phyloP scores from a whole-genome alignment of 2,888 invertebrate species.

The Pristionchus mayeri region DNA sequence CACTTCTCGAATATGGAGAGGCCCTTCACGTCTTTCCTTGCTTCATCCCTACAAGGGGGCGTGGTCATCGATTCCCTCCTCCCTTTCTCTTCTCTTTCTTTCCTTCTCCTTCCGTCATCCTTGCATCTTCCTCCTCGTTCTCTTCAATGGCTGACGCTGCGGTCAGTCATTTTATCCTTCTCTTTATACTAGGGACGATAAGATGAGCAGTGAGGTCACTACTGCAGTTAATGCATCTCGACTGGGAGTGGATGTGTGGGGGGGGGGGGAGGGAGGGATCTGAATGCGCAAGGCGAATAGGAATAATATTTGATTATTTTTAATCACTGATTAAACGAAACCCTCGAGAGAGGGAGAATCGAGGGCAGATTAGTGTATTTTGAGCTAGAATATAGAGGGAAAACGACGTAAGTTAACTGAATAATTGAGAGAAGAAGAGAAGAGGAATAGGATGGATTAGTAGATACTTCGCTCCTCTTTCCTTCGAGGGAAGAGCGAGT shows the following conservation, averaged over 20 bases:
- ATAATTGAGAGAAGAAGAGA: background rate
- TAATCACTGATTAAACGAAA: too few species aligned
- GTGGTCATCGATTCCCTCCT: conserved; percentile 1
- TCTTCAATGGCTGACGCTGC: conserved; percentile 26
- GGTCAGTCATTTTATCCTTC: background rate
- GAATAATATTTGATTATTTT: too few species aligned
- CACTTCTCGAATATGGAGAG: background rate
- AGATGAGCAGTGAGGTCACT: too few species aligned
- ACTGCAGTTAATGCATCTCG: too few species aligned
- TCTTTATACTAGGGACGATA: too few species aligned
- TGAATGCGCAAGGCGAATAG: too few species aligned
- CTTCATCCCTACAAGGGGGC: conserved; percentile 30
- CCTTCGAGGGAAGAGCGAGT: background rate
- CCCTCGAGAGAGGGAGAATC: background rate
- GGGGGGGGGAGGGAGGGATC: too few species aligned
- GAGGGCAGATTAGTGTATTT: background rate
- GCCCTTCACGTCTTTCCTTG: conserved; percentile 7
- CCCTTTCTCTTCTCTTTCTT: background rate
- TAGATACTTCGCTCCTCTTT: background rate
- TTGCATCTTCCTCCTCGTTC: conserved; percentile 4
- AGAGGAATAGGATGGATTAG: background rate
- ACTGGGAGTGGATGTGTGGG: too few species aligned
- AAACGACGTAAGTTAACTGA: background rate
- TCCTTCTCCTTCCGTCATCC: background rate
- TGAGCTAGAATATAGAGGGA: background rate